Base-by-base conservation (phyloP, 37 sponge, comb jelly and placozoan genomes). In the Eunapius fragilis region DNA sequence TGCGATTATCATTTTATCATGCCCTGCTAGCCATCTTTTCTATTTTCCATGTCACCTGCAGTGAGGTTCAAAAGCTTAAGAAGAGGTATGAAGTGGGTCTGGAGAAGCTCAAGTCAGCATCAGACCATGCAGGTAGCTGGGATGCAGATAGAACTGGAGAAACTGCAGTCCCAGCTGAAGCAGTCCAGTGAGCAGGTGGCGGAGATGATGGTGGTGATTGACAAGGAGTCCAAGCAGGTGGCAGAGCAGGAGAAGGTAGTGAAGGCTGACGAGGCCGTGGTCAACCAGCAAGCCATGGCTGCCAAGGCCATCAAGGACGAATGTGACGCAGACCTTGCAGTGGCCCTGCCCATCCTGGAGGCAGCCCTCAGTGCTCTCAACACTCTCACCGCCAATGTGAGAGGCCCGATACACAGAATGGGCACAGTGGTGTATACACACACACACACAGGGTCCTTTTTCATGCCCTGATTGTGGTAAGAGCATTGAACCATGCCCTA, bases 301-400 rank as follows among this genome's bases (percentile, higher is more conserved):
- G 99, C 99, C 72, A 90, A 96, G 74, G 96, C 95, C 74, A 98
- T 98, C 82, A 98, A 98, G 80, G 96, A 98, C 36, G 99, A 98
- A 81, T 98, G 99, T 82, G 99, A 98, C 78, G 91, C 96, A 78
- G 99, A 98, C 78, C 85, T 98, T 38, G 96, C 99, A 24, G 95
- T 87, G 69, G 99, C 99, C 41, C 91, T 98, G 24, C 99, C 99
- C 37, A 93, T 98, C 34, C 89, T 98, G 49, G 93, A 98, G 49
- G 79, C 99, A 70, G 99, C 99, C 26, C 86, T 98, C 9, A 82
- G 90, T 78, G 99, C 99, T 70, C 88, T 98, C 32, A 92, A 98
- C 85, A 98, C 99, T 9, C 92, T 98, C 35, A 98, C 95, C 25
- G 74, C 93, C 26, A 78, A 81, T 47, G 92, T 88, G 45, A 24